phyloP scores from a whole-genome alignment of 1,140 invertebrate species.

The Dendrolimus punctatus region DNA sequence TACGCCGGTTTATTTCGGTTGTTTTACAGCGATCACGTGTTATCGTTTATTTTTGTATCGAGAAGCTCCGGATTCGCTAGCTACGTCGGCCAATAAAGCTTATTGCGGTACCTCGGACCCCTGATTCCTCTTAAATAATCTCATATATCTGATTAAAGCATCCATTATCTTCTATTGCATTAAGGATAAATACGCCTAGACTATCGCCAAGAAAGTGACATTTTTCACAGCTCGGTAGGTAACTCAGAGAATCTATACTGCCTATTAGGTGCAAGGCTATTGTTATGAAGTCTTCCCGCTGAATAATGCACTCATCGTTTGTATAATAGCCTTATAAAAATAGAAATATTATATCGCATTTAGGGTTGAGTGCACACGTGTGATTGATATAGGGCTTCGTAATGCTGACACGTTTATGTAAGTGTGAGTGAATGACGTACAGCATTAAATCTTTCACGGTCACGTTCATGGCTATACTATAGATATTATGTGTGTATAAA shows the following conservation, averaged over 20 bases:
- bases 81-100: not conserved
- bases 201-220: too few relatives aligned
- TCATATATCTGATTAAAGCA: too few relatives aligned
- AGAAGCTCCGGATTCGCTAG: conserved; percentile 17
- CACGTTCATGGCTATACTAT: conserved; percentile 39
- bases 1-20: conserved; percentile 23
- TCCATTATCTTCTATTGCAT: too few relatives aligned
- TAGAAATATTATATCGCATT: conserved; percentile 13
- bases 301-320: conserved; percentile 16
- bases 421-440: conserved; percentile 15
- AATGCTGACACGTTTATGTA: conserved; percentile 12
- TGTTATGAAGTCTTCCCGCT: conserved; percentile 5
- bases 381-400: conserved; percentile 36
- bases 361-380: conserved; percentile 9
- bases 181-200: too few relatives aligned
- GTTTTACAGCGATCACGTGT: conserved; percentile 27
- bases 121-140: too few relatives aligned
- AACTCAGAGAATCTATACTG: too few relatives aligned
- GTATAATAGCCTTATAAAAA: conserved; percentile 25
- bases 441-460: conserved; percentile 36
- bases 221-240: too few relatives aligned
- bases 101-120: too few relatives aligned
- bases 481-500: too few relatives aligned
- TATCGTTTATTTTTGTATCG: conserved; percentile 40
- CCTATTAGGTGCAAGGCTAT: conserved; percentile 14